Conservation (phyloP, 2,113 vertebrate species). For the Numida meleagris region DNA sequence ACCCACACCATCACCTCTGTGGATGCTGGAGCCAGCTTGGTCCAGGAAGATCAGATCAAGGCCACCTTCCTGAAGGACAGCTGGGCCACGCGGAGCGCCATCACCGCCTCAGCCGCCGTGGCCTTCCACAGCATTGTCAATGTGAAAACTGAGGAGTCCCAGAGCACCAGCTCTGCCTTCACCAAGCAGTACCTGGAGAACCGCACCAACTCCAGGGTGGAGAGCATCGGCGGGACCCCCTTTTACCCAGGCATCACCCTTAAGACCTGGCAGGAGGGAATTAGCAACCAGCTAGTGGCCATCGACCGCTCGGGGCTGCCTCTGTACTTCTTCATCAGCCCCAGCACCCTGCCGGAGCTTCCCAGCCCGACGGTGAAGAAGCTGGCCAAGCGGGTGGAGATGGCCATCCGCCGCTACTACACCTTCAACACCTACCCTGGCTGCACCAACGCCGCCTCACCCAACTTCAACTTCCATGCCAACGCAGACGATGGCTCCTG, state of each 20-base stretch:
- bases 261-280: conserved; percentile 88
- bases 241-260: conserved; percentile 93
- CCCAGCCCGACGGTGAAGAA: conserved; percentile 81
- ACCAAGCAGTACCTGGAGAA: conserved; percentile 82
- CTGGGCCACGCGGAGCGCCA: neutral
- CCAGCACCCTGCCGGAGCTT: conserved; percentile 79
- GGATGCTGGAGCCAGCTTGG: conserved; percentile 81
- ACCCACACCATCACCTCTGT: conserved; percentile 86
- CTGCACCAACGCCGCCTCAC: conserved; percentile 78
- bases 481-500: conserved; percentile 88
- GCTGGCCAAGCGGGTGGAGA: conserved; percentile 73
- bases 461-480: conserved; percentile 92
- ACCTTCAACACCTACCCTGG: conserved; percentile 85
- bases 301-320: conserved; percentile 88
- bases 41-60: conserved; percentile 88
- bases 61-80: conserved; percentile 79
- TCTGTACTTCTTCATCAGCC: conserved; percentile 82
- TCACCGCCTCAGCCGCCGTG: conserved; percentile 74
- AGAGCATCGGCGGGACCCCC: conserved; percentile 83
- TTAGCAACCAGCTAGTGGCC: conserved; percentile 87
- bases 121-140: conserved; percentile 81
- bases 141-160: conserved; percentile 44
- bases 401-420: conserved; percentile 85
- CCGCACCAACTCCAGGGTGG: conserved; percentile 82
- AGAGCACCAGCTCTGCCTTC: neutral